Base-by-base conservation (phyloP, 1,140 invertebrate species). In the Bombus waltoni region DNA sequence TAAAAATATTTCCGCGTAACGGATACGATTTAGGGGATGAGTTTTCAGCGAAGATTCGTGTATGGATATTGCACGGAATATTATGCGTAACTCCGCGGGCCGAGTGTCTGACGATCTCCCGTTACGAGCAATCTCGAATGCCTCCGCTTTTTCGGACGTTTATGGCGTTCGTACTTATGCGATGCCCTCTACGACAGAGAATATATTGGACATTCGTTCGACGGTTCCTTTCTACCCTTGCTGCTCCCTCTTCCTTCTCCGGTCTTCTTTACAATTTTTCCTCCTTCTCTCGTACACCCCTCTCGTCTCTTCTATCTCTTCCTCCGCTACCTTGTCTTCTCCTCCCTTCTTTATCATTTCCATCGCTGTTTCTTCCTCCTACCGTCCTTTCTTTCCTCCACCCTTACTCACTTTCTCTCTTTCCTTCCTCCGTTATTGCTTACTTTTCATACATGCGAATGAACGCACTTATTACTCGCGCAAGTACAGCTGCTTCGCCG, bases 1-100 rank as follows among this genome's bases (percentile, higher is more conserved):
- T 85, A 81, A 66, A 72, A 85, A 85, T 81, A 80, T 81, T 66
- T 81, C 13, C 10, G 9, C 32, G 53, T 15, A 80, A 79, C 38
- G 25, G 71, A 53, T 53, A 13, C 11, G 10, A 71, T 42, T 53
- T 53, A 53, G 47, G 47, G 47, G 47, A 53, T 53, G 13, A 40
- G 32, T 25, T 10, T n/a, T 6, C 18, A 42, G 44, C 74, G 28
- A 53, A 11, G 42, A 74, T 74, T 15, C 73, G 73, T 38, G n/a
- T 15, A 62, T 22, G 80, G 57, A 82, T 73, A 82, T 62, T 42
- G 53, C 42, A 25, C 0, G 62, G 15, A 44, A 82, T 75, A 59
- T 62, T 74, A 75, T 47, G 81, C 81, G 71, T 47, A 62, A 75
- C 35, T 72, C 35, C 9, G 40, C 22, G 59, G 38, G 18, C 15